Evolutionary conservation across 2,113 vertebrate species (phyloP).

Genomic region (Pituophis catenifer): DNA sequence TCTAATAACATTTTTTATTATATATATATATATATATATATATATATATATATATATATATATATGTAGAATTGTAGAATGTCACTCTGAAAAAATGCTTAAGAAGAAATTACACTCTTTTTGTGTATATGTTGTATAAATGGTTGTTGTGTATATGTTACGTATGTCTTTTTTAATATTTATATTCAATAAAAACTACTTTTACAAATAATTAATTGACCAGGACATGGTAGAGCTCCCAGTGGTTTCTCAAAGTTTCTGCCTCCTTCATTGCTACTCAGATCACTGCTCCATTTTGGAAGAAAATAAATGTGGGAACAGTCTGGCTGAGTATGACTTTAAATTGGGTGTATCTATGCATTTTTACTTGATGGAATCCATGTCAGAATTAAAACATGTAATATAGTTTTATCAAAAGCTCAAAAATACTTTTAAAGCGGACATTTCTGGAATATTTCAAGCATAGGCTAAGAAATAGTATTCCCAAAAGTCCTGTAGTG

Average conservation of each 20-base stretch:
- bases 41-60: too few relatives aligned
- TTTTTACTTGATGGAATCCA: neutral
- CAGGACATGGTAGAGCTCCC: neutral
- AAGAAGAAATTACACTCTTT: too few relatives aligned
- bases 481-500: neutral
- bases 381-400: neutral
- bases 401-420: neutral
- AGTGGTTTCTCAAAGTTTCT: neutral
- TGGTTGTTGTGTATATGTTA: too few relatives aligned
- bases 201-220: neutral
- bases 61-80: too few relatives aligned
- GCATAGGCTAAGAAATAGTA: neutral
- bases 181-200: too few relatives aligned
- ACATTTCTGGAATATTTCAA: neutral
- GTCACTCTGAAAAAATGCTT: too few relatives aligned
- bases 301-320: neutral
- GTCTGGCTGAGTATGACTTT: neutral
- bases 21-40: too few relatives aligned
- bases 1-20: too few relatives aligned
- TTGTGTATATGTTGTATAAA: too few relatives aligned
- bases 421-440: neutral
- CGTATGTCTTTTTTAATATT: too few relatives aligned
- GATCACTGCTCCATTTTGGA: neutral
- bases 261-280: neutral
- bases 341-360: neutral